Conservation (phyloP, 2,113 vertebrate genomes). For the Gracilinanus agilis region DNA sequence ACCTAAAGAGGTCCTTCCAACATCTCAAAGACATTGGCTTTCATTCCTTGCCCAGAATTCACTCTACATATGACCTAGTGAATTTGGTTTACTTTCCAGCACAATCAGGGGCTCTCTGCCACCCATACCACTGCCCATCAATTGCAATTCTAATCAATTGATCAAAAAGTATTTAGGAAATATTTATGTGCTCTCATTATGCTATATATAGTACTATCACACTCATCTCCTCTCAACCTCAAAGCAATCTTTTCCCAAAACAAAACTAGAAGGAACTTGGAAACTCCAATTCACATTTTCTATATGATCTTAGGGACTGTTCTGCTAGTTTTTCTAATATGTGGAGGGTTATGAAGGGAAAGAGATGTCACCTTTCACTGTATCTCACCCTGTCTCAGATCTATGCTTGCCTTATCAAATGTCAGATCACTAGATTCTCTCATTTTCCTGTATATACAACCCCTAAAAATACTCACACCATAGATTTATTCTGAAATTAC, state of each 20-base stretch:
- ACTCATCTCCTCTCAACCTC: background rate
- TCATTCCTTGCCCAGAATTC: background rate
- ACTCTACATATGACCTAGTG: background rate
- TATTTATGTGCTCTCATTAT: background rate
- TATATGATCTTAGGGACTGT: background rate
- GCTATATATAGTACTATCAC: background rate
- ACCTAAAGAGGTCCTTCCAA: constrained; percentile 21
- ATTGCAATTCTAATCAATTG: background rate
- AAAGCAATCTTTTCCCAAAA: background rate
- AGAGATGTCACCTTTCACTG: background rate
- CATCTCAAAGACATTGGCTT: background rate
- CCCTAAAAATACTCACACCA: background rate
- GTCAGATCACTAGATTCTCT: background rate
- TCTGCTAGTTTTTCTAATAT: background rate
- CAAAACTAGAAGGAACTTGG: background rate
- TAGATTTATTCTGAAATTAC: background rate
- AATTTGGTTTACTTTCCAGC: background rate
- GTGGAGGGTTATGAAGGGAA: background rate
- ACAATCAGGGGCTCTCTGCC: background rate
- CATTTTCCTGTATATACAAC: background rate
- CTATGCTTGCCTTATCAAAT: background rate
- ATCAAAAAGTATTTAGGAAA: background rate
- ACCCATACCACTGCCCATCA: background rate
- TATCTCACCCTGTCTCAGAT: background rate
- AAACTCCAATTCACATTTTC: background rate